phyloP scores from a whole-genome alignment of 2,888 invertebrate genomes.

The Globia sparganii region DNA sequence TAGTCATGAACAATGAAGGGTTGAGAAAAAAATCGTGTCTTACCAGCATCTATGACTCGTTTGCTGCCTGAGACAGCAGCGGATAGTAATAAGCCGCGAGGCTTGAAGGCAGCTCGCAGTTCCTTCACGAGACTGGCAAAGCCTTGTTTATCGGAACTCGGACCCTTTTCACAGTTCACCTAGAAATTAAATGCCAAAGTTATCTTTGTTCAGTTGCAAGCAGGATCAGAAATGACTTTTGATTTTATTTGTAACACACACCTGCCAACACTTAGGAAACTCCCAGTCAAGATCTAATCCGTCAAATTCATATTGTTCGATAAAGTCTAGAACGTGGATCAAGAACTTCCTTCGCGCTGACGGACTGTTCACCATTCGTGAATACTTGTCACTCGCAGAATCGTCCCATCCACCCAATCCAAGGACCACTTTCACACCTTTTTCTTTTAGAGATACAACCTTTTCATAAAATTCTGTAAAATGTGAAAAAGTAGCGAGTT shows the following conservation, averaged over 20 bases:
- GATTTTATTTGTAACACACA: constrained; percentile 68
- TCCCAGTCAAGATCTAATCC: constrained; percentile 98
- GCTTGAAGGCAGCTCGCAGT: constrained; percentile 92
- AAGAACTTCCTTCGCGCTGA: constrained; percentile 93
- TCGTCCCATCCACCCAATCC: constrained; percentile 99
- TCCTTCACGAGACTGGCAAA: constrained; percentile 94
- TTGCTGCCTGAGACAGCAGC: constrained; percentile 96
- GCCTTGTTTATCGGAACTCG: constrained; percentile 94
- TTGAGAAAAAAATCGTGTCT: not conserved
- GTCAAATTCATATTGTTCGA: constrained; percentile 95
- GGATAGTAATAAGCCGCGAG: constrained; percentile 93
- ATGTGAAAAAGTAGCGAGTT: not conserved
- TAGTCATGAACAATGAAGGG: not conserved
- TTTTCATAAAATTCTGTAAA: constrained; percentile 95
- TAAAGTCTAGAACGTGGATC: constrained; percentile 93
- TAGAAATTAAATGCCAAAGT: constrained; percentile 69
- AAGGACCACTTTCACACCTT: constrained; percentile 94
- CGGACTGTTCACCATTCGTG: constrained; percentile 94
- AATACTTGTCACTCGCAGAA: constrained; percentile 97
- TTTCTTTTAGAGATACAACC: constrained; percentile 93
- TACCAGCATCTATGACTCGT: constrained; percentile 95
- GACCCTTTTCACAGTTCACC: constrained; percentile 96
- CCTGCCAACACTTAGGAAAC: constrained; percentile 98
- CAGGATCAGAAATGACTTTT: constrained; percentile 9
- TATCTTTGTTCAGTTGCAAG: not conserved